Evolutionary conservation across 1,140 invertebrate species (phyloP).

Genomic region (Brachionus sp.): DNA sequence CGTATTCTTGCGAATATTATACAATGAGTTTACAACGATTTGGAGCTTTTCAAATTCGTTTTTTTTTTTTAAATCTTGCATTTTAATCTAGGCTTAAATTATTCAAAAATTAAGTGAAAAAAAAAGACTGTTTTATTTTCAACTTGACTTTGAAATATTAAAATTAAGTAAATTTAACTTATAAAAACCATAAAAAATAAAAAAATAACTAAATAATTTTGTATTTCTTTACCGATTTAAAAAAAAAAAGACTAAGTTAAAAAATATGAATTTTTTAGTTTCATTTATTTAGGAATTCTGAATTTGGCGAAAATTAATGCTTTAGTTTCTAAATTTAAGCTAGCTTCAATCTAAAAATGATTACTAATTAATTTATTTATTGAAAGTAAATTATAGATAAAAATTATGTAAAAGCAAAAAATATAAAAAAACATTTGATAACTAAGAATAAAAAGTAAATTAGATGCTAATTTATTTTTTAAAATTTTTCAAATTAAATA

Average conservation of each 20-base stretch:
- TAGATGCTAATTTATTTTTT: slow-evolving; percentile 5
- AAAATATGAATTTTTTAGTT: no score
- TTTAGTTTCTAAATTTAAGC: not conserved
- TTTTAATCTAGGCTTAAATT: not conserved
- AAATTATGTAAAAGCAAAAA: not conserved
- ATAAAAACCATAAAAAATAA: not conserved
- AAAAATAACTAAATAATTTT: not conserved
- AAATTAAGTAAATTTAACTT: not conserved
- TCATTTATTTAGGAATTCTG: not conserved
- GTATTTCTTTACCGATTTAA: not conserved
- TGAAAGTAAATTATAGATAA: not conserved
- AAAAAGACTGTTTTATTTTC: not conserved
- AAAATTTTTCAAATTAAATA: slow-evolving; percentile 2
- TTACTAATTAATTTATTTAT: not conserved
- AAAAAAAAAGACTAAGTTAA: no score
- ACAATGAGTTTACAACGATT: not conserved
- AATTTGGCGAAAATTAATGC: not conserved
- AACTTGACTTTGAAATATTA: not conserved
- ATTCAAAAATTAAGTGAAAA: not conserved
- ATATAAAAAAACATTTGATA: not conserved
- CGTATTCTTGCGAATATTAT: not conserved
- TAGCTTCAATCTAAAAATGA: not conserved
- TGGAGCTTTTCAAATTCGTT: not conserved
- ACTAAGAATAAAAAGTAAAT: not conserved
- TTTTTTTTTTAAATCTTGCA: not conserved